Base-by-base conservation (phyloP, 2,888 invertebrate species). In the Myopa testacea region DNA sequence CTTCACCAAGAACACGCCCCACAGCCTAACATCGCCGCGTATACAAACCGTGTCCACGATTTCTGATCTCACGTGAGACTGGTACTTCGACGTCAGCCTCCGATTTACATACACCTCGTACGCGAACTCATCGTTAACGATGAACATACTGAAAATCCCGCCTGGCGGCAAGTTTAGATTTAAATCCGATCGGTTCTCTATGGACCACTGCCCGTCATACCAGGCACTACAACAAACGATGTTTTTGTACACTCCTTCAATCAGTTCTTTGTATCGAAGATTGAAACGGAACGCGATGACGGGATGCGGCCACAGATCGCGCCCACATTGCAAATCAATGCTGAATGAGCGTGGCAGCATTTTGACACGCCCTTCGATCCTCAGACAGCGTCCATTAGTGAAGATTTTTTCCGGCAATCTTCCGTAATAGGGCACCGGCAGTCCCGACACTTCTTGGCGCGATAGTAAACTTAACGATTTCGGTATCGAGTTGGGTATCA, bases 201-300 rank as follows among this genome's bases (percentile, higher is more conserved):
- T 78, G 4, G 82, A 85, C 88, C 88, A 88, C 14, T 77, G 75
- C 2, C 91, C 93, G 81, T 92, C 37, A 6, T 65, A 85, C 91
- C 92, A 93, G 16, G 93, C 90, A 89, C 95, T 95, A 78, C 94
- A 93, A 71, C 95, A 92, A 1, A 93, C 89, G 83, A 93, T 92
- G 34, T 91, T 65, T 38, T 38, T 65, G 14, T 14, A 14, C 38
- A 5, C 37, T 34, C 65, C 65, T 8, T 65, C 5, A 12, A 65
- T 16, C 8, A 34, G 26, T 4, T 65, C 65, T 8, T 91, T 89
- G 86, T 95, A 94, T 81, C 95, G 91, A 34, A 95, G 93, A 90
- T 95, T 94, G 81, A 93, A 91, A 90, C 96, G 95, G 84, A 95
- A 90, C 55, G 93, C 91, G 80, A 95, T 92, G 82, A 91, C 90